Conservation (phyloP, 2,113 vertebrate species). For the Hippocampus mohnikei region DNA sequence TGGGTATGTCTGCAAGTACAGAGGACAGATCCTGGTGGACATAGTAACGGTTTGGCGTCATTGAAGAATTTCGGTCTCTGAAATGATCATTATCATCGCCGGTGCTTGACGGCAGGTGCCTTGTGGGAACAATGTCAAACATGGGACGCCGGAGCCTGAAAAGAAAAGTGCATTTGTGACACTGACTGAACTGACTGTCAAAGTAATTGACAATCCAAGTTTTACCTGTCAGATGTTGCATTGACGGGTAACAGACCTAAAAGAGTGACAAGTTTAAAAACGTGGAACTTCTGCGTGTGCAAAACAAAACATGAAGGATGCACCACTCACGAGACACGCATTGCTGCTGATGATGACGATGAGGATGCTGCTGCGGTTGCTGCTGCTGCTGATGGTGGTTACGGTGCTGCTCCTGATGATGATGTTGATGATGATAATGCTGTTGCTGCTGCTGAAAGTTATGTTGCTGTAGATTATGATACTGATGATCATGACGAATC, state of each 20-base stretch:
- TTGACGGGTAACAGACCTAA: slow-evolving; percentile 42
- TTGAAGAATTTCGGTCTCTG: slow-evolving; percentile 22
- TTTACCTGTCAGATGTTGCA: slow-evolving; percentile 47
- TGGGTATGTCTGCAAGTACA: not conserved
- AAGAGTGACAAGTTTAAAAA: slow-evolving; percentile 1
- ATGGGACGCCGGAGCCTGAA: slow-evolving; percentile 19
- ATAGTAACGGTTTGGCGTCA: slow-evolving; percentile 13
- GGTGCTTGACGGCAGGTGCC: slow-evolving; percentile 16
- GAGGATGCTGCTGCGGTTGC: not conserved
- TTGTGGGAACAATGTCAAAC: slow-evolving; percentile 28
- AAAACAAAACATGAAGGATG: slow-evolving; percentile 47
- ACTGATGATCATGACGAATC: not conserved
- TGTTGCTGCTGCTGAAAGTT: not conserved
- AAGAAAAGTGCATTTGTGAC: not conserved
- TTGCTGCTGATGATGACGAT: not conserved
- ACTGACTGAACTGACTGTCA: not conserved
- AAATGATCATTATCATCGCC: not conserved
- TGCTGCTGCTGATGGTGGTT: not conserved
- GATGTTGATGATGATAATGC: not conserved
- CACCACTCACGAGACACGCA: not conserved
- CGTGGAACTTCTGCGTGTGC: not conserved
- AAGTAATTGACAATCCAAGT: not conserved
- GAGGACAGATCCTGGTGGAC: slow-evolving; percentile 16
- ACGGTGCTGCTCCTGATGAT: not conserved
- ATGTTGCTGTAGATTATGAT: not conserved